A percentile compares a stretch with the other conserved stretches of the same genome.
These are phyloP conservation scores for Aepyceros melampus DNA, from an alignment of 2,113 vertebrate genomes.

Conservation along the genomic window DNA sequence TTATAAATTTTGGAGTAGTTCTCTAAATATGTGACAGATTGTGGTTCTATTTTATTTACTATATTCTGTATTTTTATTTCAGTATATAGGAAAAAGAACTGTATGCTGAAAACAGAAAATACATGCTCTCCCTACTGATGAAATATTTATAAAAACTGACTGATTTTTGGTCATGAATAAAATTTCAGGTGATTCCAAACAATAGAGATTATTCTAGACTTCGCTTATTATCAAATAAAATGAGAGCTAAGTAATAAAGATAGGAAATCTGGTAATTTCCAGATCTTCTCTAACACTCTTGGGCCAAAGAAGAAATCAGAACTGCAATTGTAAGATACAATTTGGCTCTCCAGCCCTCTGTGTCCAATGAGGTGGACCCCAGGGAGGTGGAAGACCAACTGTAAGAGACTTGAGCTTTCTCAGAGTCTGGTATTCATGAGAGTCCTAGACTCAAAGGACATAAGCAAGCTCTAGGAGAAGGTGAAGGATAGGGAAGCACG, in stretches of 20 bases:
- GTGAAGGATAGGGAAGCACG: not conserved
- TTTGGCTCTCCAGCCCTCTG: not conserved
- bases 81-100: not conserved
- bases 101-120: constrained; percentile 17
- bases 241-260: constrained; percentile 8
- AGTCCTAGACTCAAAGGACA: not conserved
- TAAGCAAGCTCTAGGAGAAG: not conserved
- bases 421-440: not conserved
- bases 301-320: constrained; percentile 15
- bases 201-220: not conserved
- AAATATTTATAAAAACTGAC: not conserved
- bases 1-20: not conserved
- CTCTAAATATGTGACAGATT: not conserved
- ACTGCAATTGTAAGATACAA: not conserved
- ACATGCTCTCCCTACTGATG: not conserved
- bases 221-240: not conserved
- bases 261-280: not conserved
- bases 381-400: not conserved
- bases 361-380: not conserved
- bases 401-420: not conserved
- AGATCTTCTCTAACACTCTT: not conserved
- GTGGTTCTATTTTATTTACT: not conserved
- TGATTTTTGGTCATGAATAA: not conserved
- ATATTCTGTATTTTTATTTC: constrained; percentile 16
- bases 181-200: not conserved